Evolutionary conservation across 2,888 invertebrate genomes (phyloP).

Genomic region (Isoperla grammatica): DNA sequence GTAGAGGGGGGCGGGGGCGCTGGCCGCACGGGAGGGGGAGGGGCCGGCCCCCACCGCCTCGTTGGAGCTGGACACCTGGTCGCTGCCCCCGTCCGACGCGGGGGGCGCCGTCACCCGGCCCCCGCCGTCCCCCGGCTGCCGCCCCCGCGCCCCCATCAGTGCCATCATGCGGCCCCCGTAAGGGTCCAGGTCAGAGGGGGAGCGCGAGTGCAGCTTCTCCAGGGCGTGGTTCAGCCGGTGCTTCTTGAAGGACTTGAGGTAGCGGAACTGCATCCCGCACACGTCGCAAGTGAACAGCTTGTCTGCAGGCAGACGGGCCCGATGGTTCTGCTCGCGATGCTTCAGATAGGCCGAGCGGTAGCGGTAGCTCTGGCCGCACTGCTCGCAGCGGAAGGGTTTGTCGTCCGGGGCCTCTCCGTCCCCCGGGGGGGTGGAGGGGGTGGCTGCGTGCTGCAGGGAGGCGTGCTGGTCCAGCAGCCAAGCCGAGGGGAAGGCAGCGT

Average conservation of each 20-base stretch:
- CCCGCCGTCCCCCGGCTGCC: constrained; percentile 25
- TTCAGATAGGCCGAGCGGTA: constrained; percentile 80
- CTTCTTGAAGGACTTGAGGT: constrained; percentile 85
- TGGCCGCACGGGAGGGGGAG: constrained; percentile 23
- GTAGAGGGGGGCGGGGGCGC: constrained; percentile 29
- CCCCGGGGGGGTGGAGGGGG: constrained; percentile 34
- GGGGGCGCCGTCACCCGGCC: constrained; percentile 39
- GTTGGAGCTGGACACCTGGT: constrained; percentile 67
- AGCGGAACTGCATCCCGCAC: constrained; percentile 88
- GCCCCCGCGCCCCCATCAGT: constrained; percentile 26
- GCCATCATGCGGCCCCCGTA: constrained; percentile 24
- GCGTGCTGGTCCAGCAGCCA: constrained; percentile 84
- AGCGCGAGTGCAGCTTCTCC: constrained; percentile 66
- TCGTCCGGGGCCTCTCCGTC: constrained; percentile 51
- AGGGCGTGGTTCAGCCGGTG: constrained; percentile 82
- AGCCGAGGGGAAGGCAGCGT: constrained; percentile 81
- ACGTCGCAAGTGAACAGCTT: constrained; percentile 88
- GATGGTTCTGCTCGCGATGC: constrained; percentile 84
- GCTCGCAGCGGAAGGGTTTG: constrained; percentile 87
- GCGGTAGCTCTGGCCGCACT: constrained; percentile 84
- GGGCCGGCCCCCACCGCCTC: constrained; percentile 46
- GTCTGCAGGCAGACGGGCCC: constrained; percentile 79
- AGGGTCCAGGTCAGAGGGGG: constrained; percentile 27
- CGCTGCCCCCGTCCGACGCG: constrained; percentile 44
- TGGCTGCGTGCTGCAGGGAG: constrained; percentile 67